phyloP scores from a whole-genome alignment of 2,113 vertebrate species.

The Naja naja region DNA sequence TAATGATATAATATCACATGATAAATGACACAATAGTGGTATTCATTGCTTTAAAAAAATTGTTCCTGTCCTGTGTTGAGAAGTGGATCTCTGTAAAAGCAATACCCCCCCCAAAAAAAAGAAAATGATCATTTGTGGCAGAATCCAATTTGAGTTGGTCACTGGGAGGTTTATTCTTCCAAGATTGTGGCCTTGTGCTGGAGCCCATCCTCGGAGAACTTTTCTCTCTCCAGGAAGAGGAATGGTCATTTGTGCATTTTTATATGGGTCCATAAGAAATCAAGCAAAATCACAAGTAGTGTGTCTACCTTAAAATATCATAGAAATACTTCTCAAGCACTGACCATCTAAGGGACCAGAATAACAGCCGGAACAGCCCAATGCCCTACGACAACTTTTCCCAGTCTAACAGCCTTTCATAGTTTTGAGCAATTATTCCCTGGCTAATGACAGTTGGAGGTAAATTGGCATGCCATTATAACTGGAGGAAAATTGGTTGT shows the following conservation, averaged over 20 bases:
- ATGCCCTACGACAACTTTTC: neutral
- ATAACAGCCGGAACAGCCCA: constrained; percentile 1
- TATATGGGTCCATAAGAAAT: neutral
- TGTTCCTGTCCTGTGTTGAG: neutral
- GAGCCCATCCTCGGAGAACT: neutral
- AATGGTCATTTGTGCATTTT: neutral
- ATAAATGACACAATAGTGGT: neutral
- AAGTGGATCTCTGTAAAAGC: neutral
- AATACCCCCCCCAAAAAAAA: neutral
- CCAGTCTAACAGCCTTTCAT: neutral
- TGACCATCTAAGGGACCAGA: neutral
- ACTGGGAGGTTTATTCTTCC: neutral
- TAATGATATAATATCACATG: neutral
- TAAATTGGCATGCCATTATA: neutral
- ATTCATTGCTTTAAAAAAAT: neutral
- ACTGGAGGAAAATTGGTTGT: neutral
- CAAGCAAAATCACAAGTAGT: neutral
- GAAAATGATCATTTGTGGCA: neutral
- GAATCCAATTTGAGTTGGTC: neutral
- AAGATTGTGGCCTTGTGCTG: neutral
- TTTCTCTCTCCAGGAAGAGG: neutral
- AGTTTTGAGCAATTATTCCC: neutral
- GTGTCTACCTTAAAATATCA: neutral
- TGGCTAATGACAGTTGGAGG: neutral
- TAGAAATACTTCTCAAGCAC: neutral